These are phyloP conservation scores for Orchesella cincta DNA, from an alignment of 1,140 invertebrate species.

Conservation along the genomic window DNA sequence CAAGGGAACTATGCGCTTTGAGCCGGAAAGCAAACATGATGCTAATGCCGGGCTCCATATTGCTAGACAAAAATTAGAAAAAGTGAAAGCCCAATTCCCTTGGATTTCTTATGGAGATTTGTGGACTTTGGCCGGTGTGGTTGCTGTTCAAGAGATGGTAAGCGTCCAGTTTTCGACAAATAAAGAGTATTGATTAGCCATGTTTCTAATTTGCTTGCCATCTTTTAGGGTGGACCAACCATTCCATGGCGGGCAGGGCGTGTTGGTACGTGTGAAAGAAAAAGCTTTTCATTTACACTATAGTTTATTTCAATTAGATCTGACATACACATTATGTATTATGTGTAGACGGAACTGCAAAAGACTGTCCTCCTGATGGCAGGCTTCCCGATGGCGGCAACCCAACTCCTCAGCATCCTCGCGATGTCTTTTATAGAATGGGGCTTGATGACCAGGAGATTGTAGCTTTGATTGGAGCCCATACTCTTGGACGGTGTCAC, in stretches of 20 bases:
- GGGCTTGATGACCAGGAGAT: slow-evolving; percentile 44
- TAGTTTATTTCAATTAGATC: not conserved
- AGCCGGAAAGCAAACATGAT: slow-evolving; percentile 43
- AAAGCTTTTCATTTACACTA: not conserved
- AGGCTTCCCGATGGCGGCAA: slow-evolving; percentile 33
- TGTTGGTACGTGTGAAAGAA: slow-evolving; percentile 36
- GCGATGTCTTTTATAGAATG: slow-evolving; percentile 42
- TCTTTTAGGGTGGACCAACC: slow-evolving; percentile 40
- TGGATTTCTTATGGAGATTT: slow-evolving; percentile 45
- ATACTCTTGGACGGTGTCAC: slow-evolving; percentile 42
- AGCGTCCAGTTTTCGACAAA: not conserved
- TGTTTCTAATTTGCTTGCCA: not conserved
- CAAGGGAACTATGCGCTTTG: slow-evolving; percentile 44
- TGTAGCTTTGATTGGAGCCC: slow-evolving; percentile 35
- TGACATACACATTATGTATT: not conserved
- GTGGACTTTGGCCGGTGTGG: slow-evolving; percentile 45
- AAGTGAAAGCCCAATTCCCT: slow-evolving; percentile 41
- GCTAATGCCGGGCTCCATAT: slow-evolving; percentile 47
- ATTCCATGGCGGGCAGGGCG: slow-evolving; percentile 45
- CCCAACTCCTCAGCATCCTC: slow-evolving; percentile 32
- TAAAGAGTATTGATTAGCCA: not conserved
- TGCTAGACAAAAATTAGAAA: slow-evolving; percentile 44
- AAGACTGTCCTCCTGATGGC: slow-evolving; percentile 36
- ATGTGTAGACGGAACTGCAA: slow-evolving; percentile 40
- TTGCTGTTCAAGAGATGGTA: slow-evolving; percentile 37